Base-by-base conservation (phyloP, 1,140 invertebrate genomes). In the Pseudomyrmex sp. region DNA sequence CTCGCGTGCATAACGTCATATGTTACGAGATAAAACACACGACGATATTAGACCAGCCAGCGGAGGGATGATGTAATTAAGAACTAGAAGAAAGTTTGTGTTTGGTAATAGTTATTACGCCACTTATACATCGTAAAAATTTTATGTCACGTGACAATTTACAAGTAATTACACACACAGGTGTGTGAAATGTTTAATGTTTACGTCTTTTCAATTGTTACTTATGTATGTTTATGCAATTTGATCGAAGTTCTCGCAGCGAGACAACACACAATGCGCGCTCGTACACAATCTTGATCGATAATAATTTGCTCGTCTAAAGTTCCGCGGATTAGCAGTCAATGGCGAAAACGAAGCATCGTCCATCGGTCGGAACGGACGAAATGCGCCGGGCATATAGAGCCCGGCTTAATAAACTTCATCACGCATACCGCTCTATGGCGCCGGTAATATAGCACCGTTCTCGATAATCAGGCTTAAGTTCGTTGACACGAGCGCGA, bases 381-480 rank as follows among this genome's bases (percentile, higher is more conserved):
- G 80, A 82, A 85, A 87, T 76, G 84, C 75, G 72, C 61, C 72
- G 80, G 88, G 83, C 35, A 1, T 7, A 7, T 7, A 7, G 5
- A 35, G 5, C 5, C 52, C 85, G 84, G 87, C 86, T 91, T 90
- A 91, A 91, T 91, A 90, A 92, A 91, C 88, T 88, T 86, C 84
- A 89, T 90, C 91, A 91, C 90, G 91, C 91, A 89, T 89, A 89
- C 70, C 88, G 74, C 88, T 90, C 80, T 76, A 82, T 75, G 59
- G 72, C 75, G 0, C 35, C 83, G 84, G 79, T 86, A 89, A 90
- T 92, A 88, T 88, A 90, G 88, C 87, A 82, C 75, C 88, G 85
- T 91, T 85, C 84, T 88, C 84, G 83, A 89, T 90, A 91, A 91
- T 91, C 90, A 89, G 88, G 84, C 87, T 90, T 89, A 90, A 90